A percentile compares a stretch with the other conserved stretches of the same genome.
Evolutionary conservation across 2,797 vertebrate genomes (phyloP).

Genomic region (Lycodopsis pacificus): DNA sequence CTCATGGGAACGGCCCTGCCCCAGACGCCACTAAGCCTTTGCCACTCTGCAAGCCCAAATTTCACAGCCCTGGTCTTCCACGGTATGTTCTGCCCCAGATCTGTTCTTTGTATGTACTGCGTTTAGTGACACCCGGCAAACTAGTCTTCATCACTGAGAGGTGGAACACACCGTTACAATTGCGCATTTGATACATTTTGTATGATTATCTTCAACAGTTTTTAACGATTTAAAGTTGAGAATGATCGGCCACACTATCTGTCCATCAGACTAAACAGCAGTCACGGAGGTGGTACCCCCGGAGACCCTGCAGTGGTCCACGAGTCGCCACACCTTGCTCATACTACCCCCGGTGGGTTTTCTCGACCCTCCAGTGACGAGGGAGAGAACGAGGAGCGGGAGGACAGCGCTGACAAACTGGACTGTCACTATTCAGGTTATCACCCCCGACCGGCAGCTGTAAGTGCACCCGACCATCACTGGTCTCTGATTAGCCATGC

Average conservation of each 20-base stretch:
- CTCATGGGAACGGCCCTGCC: slow-evolving; percentile 90
- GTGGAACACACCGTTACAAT: not conserved
- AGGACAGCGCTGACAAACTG: slow-evolving; percentile 95
- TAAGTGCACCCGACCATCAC: slow-evolving; percentile 79
- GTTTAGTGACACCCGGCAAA: not conserved
- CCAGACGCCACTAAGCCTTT: slow-evolving; percentile 89
- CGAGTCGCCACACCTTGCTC: slow-evolving; percentile 89
- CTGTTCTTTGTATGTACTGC: not conserved
- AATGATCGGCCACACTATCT: not conserved
- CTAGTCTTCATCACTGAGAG: not conserved
- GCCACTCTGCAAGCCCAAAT: slow-evolving; percentile 92
- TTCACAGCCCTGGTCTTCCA: slow-evolving; percentile 97
- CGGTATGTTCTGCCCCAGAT: slow-evolving; percentile 83
- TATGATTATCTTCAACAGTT: not conserved
- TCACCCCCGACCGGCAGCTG: slow-evolving; percentile 98
- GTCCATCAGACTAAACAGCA: slow-evolving; percentile 89
- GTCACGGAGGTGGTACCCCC: slow-evolving; percentile 88
- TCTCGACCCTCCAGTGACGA: slow-evolving; percentile 96
- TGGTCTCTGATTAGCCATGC: not conserved
- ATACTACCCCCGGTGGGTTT: slow-evolving; percentile 87
- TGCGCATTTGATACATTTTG: not conserved
- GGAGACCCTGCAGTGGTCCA: slow-evolving; percentile 89
- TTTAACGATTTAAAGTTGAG: not conserved
- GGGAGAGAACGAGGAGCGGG: slow-evolving; percentile 97
- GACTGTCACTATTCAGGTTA: slow-evolving; percentile 99